phyloP scores from a whole-genome alignment of 1,140 invertebrate species.

The Bombus huntii region DNA sequence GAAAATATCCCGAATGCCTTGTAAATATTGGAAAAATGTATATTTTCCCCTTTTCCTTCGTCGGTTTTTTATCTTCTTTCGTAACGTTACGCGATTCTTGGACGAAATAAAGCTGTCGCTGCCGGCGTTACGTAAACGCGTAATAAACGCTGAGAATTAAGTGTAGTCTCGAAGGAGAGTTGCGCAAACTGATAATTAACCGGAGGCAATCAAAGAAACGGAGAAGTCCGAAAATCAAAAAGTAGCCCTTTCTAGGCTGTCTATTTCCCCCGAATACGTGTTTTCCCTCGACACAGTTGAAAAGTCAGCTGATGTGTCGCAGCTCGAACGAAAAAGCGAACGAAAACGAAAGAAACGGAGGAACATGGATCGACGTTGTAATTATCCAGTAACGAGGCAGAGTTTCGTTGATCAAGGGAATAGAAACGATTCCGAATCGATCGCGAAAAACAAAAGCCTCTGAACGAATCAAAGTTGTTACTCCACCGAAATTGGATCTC shows the following conservation, averaged over 20 bases:
- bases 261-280: not conserved
- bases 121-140: not conserved
- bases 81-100: not conserved
- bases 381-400: slow-evolving; percentile 21
- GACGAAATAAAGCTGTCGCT: too few relatives aligned
- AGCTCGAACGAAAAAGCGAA: not conserved
- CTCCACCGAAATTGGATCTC: slow-evolving; percentile 20
- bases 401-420: not conserved
- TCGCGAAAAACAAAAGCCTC: not conserved
- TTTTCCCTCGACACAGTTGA: too few relatives aligned
- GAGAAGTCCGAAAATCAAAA: too few relatives aligned
- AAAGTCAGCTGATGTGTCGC: not conserved
- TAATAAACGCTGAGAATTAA: not conserved
- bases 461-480: not conserved
- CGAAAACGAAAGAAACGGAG: not conserved
- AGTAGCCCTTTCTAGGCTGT: not conserved
- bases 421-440: not conserved
- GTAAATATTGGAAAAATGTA: not conserved
- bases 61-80: not conserved
- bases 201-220: not conserved
- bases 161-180: not conserved
- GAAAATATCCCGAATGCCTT: too few relatives aligned
- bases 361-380: not conserved
- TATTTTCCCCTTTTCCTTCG: not conserved
- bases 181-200: not conserved